Percentiles rank a stretch among this genome's conserved stretches.
Evolutionary conservation across 2,797 vertebrate species (phyloP).

Genomic region (Lutjanus campechanus): DNA sequence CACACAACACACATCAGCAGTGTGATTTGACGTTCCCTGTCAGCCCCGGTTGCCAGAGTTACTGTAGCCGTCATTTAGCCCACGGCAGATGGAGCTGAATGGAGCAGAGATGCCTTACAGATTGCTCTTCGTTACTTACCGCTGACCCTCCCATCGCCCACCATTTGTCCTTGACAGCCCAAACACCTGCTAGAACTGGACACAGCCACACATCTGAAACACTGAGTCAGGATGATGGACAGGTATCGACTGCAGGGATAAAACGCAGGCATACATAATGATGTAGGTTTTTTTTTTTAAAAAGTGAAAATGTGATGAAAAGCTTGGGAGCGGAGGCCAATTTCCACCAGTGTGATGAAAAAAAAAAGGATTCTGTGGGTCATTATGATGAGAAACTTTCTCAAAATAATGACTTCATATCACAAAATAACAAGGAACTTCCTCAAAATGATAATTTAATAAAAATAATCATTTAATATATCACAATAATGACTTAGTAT

Average conservation of each 20-base stretch:
- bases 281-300: not conserved
- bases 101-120: constrained; percentile 48
- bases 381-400: no score
- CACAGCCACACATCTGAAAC: constrained; percentile 37
- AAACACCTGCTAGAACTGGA: constrained; percentile 60
- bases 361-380: no score
- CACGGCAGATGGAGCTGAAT: constrained; percentile 57
- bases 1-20: constrained; percentile 7
- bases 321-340: not conserved
- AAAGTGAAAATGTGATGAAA: not conserved
- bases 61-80: constrained; percentile 50
- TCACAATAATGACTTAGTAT: no score
- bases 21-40: constrained; percentile 15
- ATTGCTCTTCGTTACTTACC: constrained; percentile 65
- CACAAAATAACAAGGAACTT: no score
- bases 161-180: constrained; percentile 75
- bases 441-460: no score
- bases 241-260: constrained; percentile 38
- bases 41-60: constrained; percentile 23
- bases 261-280: constrained; percentile 28
- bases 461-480: no score
- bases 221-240: constrained; percentile 32
- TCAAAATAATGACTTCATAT: no score
- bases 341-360: no score
- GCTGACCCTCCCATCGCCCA: constrained; percentile 57